These are phyloP conservation scores for Electrophaes corylata DNA, from an alignment of 2,888 invertebrate genomes.

Conservation along the genomic window DNA sequence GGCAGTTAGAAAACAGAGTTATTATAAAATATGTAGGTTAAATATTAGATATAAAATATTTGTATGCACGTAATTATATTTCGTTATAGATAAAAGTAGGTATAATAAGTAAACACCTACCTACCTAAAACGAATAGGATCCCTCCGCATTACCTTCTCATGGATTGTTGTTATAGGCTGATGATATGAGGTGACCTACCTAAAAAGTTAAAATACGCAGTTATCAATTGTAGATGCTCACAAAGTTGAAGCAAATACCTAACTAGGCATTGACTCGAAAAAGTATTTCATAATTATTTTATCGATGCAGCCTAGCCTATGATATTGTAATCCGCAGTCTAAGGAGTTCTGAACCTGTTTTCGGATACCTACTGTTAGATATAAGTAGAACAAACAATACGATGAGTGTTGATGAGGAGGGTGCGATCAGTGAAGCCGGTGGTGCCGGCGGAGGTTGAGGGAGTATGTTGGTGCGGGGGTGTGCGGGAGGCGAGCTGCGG, in stretches of 20 bases:
- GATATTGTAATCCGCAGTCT: neutral
- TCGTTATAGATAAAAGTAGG: no score
- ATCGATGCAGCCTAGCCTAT: no score
- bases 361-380: neutral
- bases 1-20: no score
- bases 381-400: conserved; percentile 24
- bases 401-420: conserved; percentile 52
- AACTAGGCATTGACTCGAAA: neutral
- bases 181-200: no score
- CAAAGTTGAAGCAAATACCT: neutral
- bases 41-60: no score
- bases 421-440: conserved; percentile 46
- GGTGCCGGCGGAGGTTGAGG: conserved; percentile 67
- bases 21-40: no score
- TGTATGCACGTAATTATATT: no score
- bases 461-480: conserved; percentile 75
- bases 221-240: neutral
- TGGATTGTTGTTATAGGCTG: no score
- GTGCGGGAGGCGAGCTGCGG: conserved; percentile 75
- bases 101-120: no score
- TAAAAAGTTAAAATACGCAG: conserved; percentile 5
- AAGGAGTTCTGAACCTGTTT: neutral
- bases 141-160: no score
- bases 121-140: no score
- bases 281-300: neutral